A percentile compares a stretch with the other conserved stretches of the same genome.
Conservation (phyloP, 2,888 invertebrate species). For the Polyploca ridens region DNA sequence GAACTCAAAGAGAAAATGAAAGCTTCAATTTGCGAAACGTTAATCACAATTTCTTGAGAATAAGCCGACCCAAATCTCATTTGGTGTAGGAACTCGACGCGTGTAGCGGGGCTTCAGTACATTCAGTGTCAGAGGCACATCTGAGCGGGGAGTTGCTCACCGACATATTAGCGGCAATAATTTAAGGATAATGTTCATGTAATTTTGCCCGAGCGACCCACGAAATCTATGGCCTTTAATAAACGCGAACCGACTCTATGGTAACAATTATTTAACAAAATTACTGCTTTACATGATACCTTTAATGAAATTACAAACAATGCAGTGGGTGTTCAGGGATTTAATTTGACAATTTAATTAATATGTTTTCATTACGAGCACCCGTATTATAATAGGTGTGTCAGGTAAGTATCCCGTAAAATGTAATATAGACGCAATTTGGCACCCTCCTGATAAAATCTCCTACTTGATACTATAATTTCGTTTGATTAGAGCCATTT, state of each 20-base stretch:
- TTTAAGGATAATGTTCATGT: slow-evolving; percentile 77
- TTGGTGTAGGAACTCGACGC: slow-evolving; percentile 19
- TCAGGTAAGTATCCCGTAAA: slow-evolving; percentile 9
- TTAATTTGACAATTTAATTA: slow-evolving; percentile 61
- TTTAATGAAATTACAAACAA: slow-evolving; percentile 73
- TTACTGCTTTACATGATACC: slow-evolving; percentile 73
- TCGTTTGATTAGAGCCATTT: background rate
- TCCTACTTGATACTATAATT: slow-evolving; percentile 1
- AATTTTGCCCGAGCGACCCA: slow-evolving; percentile 72
- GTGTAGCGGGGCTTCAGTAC: slow-evolving; percentile 40
- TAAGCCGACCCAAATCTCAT: slow-evolving; percentile 35
- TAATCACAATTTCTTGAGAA: slow-evolving; percentile 31
- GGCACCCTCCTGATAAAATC: background rate
- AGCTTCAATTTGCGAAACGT: background rate
- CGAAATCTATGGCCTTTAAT: slow-evolving; percentile 82
- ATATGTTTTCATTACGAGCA: slow-evolving; percentile 39
- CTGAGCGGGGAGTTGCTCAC: slow-evolving; percentile 53
- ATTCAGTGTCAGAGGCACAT: slow-evolving; percentile 51
- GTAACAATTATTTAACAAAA: slow-evolving; percentile 79
- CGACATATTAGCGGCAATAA: slow-evolving; percentile 81
- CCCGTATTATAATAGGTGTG: background rate
- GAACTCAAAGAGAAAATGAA: slow-evolving; percentile 3
- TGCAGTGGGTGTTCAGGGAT: slow-evolving; percentile 45
- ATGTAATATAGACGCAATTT: slow-evolving; percentile 11
- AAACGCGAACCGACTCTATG: slow-evolving; percentile 75